Percentiles rank a stretch among this genome's conserved stretches.
Evolutionary conservation across 64 coral and sea anemone species (phyloP).

Genomic region (Cladopsammia gracilis): DNA sequence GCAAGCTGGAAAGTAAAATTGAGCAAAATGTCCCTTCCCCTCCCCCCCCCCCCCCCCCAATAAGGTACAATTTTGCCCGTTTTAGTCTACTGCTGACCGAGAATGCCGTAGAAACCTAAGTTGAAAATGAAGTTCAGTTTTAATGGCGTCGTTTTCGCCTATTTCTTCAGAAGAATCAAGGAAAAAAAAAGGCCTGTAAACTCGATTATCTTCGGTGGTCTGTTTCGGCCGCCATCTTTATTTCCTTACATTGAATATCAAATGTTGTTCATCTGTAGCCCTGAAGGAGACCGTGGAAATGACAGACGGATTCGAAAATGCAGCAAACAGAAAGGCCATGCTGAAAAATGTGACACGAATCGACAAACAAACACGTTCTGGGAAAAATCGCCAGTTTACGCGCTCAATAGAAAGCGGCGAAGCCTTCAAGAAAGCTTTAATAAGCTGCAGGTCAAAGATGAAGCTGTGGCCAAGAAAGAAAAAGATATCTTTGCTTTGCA

Average conservation of each 20-base stretch:
- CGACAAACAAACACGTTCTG: not conserved
- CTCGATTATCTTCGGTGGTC: constrained; percentile 5
- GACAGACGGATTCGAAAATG: constrained; percentile 5
- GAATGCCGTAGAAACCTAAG: not conserved
- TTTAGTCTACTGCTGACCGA: too few relatives aligned
- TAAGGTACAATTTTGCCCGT: too few relatives aligned
- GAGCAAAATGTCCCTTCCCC: too few relatives aligned
- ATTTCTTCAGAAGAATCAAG: not conserved
- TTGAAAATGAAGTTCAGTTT: not conserved
- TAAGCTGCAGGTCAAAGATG: not conserved
- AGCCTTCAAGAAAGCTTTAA: not conserved
- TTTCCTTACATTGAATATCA: not conserved
- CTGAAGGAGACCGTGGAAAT: not conserved
- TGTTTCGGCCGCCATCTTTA: constrained; percentile 6
- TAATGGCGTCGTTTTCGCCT: not conserved
- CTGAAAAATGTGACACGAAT: constrained; percentile 1
- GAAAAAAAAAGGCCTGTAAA: constrained; percentile 31
- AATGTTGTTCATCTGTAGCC: not conserved
- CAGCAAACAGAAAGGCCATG: not conserved
- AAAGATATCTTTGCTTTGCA: constrained; percentile 4
- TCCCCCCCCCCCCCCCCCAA: too few relatives aligned
- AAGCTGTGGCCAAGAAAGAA: not conserved
- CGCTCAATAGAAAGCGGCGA: not conserved
- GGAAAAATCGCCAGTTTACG: constrained; percentile 12
- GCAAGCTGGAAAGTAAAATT: too few relatives aligned